These are phyloP conservation scores for Eulemur albifrons DNA, from an alignment of 2,797 vertebrate genomes.

Conservation along the genomic window DNA sequence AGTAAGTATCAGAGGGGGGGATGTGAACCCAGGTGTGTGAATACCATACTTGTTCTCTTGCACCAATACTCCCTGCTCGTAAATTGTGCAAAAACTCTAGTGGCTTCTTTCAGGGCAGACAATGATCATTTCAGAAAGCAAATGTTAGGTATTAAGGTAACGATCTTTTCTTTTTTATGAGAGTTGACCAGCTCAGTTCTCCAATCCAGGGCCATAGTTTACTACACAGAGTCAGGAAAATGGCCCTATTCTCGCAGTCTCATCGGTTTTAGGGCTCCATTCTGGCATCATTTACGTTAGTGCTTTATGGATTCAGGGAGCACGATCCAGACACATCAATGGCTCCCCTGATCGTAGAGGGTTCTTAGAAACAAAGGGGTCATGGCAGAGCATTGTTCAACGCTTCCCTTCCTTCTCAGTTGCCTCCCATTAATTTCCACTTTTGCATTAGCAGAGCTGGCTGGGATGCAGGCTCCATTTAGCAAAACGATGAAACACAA, in stretches of 20 bases:
- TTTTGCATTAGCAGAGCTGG: conserved; percentile 59
- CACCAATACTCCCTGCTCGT: neutral
- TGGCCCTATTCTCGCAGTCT: neutral
- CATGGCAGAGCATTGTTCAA: neutral
- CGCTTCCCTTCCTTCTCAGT: conserved; percentile 28
- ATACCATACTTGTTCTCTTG: neutral
- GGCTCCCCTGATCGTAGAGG: neutral
- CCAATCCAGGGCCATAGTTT: neutral
- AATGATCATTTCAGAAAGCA: conserved; percentile 24
- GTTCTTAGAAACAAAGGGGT: conserved; percentile 57
- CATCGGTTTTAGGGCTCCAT: neutral
- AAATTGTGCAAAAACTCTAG: neutral
- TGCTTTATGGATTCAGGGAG: neutral
- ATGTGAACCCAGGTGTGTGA: neutral
- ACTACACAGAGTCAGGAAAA: neutral
- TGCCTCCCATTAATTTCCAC: conserved; percentile 62
- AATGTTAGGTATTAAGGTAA: neutral
- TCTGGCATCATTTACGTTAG: conserved; percentile 15
- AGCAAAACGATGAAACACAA: conserved; percentile 77
- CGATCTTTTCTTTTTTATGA: neutral
- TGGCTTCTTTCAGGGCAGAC: neutral
- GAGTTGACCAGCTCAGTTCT: neutral
- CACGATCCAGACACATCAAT: neutral
- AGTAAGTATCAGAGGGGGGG: neutral
- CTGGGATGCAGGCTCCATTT: conserved; percentile 70